Conservation (phyloP, 2,888 invertebrate genomes). For the Lepetodrilus schrolli region DNA sequence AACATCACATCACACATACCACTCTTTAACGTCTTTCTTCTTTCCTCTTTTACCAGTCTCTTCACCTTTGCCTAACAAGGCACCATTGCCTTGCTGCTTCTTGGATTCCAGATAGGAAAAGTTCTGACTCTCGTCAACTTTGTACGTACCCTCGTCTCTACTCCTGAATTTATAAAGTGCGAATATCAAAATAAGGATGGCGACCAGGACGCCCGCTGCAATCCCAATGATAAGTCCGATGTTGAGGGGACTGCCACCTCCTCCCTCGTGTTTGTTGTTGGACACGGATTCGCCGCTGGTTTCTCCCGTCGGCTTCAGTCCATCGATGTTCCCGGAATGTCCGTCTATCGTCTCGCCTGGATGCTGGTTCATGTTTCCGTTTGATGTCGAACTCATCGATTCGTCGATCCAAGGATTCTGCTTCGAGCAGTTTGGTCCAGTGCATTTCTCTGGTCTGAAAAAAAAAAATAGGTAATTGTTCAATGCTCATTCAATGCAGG, state of each 20-base stretch:
- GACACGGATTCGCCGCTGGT: conserved; percentile 31
- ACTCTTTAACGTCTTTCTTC: conserved; percentile 70
- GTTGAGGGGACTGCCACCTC: conserved; percentile 34
- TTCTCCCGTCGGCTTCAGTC: conserved; percentile 31
- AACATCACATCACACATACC: conserved; percentile 64
- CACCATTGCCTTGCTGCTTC: conserved; percentile 66
- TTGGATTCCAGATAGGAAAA: conserved; percentile 75
- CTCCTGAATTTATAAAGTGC: conserved; percentile 73
- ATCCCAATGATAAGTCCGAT: conserved; percentile 85
- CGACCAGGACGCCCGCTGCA: conserved; percentile 90
- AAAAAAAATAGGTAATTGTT: no score
- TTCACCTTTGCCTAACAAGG: conserved; percentile 49
- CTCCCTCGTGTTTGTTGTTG: background rate
- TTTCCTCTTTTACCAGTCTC: conserved; percentile 59
- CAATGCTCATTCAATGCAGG: no score
- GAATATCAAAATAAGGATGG: conserved; percentile 89
- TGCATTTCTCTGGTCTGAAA: background rate
- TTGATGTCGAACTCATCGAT: background rate
- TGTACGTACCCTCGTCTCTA: conserved; percentile 91
- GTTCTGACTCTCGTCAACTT: conserved; percentile 90
- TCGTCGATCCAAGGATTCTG: background rate
- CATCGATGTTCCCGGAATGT: background rate
- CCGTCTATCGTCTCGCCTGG: background rate
- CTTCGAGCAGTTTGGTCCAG: background rate
- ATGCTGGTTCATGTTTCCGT: background rate